Percentiles rank a stretch among this genome's conserved stretches.
These are phyloP conservation scores for Pinna nobilis DNA, from an alignment of 1,140 invertebrate genomes.

Conservation along the genomic window DNA sequence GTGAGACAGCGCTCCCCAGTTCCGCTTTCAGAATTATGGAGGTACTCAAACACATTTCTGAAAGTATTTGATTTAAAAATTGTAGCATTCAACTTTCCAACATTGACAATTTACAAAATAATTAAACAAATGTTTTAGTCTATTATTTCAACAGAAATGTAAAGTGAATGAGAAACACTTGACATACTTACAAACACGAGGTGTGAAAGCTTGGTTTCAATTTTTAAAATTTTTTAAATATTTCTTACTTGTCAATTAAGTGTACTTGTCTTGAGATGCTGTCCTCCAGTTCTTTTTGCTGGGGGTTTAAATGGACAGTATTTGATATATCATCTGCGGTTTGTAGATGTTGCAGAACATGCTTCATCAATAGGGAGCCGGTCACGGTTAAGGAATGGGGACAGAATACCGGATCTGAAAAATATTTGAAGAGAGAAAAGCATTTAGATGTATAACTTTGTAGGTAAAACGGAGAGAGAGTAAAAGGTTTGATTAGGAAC, in stretches of 20 bases:
- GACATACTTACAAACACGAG: too few species aligned
- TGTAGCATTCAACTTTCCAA: neutral
- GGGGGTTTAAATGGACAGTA: neutral
- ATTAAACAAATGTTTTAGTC: neutral
- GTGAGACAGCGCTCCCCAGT: neutral
- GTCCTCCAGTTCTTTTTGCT: neutral
- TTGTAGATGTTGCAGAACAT: slow-evolving; percentile 8
- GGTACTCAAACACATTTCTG: neutral
- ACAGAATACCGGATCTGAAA: slow-evolving; percentile 10
- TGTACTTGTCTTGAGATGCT: neutral
- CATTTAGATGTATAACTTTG: too few species aligned
- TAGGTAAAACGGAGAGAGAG: too few species aligned
- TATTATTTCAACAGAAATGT: neutral
- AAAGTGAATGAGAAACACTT: too few species aligned
- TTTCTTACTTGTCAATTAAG: neutral
- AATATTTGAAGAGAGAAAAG: too few species aligned
- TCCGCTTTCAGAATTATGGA: neutral
- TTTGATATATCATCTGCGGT: neutral
- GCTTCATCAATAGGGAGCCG: neutral
- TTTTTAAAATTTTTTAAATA: neutral
- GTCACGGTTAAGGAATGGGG: neutral
- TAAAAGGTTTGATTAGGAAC: too few species aligned
- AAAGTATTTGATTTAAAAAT: neutral
- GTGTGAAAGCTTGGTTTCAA: too few species aligned
- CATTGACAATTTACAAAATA: neutral